A percentile compares a stretch with the other conserved stretches of the same genome.
Evolutionary conservation across 2,797 vertebrate species (phyloP).

Genomic region (Poeciliopsis gracilis): DNA sequence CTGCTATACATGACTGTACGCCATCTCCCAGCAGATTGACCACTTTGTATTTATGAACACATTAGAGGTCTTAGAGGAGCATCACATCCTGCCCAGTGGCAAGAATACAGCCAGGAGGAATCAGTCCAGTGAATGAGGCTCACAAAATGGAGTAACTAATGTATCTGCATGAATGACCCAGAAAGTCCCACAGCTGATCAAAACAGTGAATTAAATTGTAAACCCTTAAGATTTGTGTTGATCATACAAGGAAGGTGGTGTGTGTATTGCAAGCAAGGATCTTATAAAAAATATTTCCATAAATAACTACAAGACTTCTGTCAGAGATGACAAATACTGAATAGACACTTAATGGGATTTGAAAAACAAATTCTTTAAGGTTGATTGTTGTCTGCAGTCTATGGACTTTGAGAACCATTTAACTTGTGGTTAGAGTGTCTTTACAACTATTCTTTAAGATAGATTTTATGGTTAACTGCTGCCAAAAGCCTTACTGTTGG

Average conservation of each 20-base stretch:
- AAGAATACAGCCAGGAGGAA: constrained; percentile 33
- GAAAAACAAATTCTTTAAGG: neutral
- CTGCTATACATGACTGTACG: constrained; percentile 35
- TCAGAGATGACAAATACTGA: neutral
- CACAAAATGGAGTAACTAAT: constrained; percentile 39
- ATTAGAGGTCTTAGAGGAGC: constrained; percentile 58
- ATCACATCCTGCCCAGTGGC: constrained; percentile 48
- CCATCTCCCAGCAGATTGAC: constrained; percentile 47
- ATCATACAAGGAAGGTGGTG: neutral
- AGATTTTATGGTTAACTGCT: neutral
- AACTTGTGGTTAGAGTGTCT: neutral
- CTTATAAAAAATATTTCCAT: neutral
- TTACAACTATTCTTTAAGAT: neutral
- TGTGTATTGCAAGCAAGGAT: neutral
- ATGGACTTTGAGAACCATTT: neutral
- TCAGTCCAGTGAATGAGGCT: constrained; percentile 49
- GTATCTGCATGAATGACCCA: constrained; percentile 23
- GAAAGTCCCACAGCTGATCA: constrained; percentile 14
- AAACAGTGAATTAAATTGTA: neutral
- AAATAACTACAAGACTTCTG: neutral
- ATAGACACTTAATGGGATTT: neutral
- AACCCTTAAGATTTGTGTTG: constrained; percentile 8
- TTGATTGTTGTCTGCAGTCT: neutral
- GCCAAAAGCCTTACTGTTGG: neutral
- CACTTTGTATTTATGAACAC: constrained; percentile 62